phyloP scores from a whole-genome alignment of 2,797 vertebrate genomes.

The Molossus molossus region DNA sequence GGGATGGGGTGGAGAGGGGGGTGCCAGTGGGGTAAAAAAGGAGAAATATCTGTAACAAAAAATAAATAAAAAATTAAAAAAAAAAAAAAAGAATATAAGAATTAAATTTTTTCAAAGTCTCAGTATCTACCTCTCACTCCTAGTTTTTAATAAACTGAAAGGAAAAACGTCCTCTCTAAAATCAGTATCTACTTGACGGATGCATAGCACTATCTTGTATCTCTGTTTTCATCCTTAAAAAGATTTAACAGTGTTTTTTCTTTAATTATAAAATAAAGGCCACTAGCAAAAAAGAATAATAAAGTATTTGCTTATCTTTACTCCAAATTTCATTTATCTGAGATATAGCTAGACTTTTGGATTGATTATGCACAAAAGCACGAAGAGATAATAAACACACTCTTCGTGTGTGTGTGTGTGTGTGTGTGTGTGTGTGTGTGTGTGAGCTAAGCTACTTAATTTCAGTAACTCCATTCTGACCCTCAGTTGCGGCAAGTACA shows the following conservation, averaged over 20 bases:
- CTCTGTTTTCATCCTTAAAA: slow-evolving; percentile 36
- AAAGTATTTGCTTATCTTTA: neutral
- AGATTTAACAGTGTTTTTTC: neutral
- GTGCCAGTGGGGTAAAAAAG: too few species aligned
- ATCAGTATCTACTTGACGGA: neutral
- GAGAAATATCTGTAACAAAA: too few species aligned
- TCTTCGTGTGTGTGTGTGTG: neutral
- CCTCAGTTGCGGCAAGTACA: too few species aligned
- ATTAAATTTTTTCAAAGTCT: slow-evolving; percentile 32
- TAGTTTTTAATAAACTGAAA: slow-evolving; percentile 13
- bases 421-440: too few species aligned
- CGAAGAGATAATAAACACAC: neutral
- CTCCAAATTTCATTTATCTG: neutral
- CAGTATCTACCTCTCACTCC: neutral
- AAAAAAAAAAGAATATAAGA: neutral
- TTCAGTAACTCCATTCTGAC: too few species aligned
- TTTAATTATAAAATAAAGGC: neutral
- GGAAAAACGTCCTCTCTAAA: neutral
- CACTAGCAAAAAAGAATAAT: neutral
- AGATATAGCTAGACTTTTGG: neutral
- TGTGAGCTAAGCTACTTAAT: too few species aligned
- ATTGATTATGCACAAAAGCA: neutral
- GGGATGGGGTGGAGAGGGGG: too few species aligned
- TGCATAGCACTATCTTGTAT: neutral
- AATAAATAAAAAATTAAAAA: too few species aligned